A percentile compares a stretch with the other conserved stretches of the same genome.
Conservation (phyloP, 1,140 invertebrate genomes). For the Zaprionus inermis region DNA sequence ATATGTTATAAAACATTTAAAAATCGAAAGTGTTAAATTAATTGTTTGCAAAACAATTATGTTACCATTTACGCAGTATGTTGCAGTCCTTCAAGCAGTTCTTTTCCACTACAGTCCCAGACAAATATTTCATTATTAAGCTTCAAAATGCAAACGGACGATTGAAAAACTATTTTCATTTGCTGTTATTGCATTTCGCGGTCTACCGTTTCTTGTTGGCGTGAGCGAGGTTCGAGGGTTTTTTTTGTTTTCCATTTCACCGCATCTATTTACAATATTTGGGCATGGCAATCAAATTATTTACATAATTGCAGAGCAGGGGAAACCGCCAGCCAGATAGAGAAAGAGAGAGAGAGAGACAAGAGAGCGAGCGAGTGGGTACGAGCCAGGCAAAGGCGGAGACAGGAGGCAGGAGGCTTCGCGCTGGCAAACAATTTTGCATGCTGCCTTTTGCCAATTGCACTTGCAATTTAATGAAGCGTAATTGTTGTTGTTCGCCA, state of each 20-base stretch:
- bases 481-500: conserved; percentile 64
- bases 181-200: conserved; percentile 76
- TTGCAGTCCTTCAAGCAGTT: neutral
- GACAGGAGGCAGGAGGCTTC: conserved; percentile 21
- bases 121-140: conserved; percentile 70
- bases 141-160: conserved; percentile 49
- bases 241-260: conserved; percentile 49
- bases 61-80: conserved; percentile 2
- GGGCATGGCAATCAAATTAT: conserved; percentile 64
- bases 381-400: neutral
- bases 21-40: neutral
- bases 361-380: neutral
- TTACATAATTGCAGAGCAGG: conserved; percentile 67
- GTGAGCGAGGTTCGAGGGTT: neutral
- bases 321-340: neutral
- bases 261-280: conserved; percentile 71
- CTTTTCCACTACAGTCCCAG: neutral
- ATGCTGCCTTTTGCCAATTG: conserved; percentile 65
- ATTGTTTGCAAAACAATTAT: neutral
- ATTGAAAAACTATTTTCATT: conserved; percentile 75
- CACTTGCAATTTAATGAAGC: conserved; percentile 78
- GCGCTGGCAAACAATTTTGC: conserved; percentile 48
- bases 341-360: neutral
- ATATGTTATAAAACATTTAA: too few species aligned
- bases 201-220: conserved; percentile 31